These are phyloP conservation scores for Acipenser ruthenus DNA, from an alignment of 2,797 vertebrate genomes.

Conservation along the genomic window DNA sequence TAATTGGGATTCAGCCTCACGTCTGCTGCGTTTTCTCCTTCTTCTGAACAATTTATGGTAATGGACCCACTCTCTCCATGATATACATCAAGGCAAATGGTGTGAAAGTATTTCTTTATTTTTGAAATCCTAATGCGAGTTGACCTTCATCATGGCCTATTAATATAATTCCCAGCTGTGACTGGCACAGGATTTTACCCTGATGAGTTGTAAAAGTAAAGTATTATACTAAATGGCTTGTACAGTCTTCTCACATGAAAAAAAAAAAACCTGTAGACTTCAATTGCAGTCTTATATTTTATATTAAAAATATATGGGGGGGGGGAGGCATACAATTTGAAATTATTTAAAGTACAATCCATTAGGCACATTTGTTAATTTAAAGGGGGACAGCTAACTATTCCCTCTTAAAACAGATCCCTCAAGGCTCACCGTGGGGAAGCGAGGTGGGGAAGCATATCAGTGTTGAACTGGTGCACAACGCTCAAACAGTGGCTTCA, in stretches of 20 bases:
- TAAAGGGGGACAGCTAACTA: no score
- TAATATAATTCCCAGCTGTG: not conserved
- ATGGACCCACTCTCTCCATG: not conserved
- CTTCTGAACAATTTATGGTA: not conserved
- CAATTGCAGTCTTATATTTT: not conserved
- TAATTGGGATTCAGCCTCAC: slow-evolving; percentile 43
- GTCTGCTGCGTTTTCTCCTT: not conserved
- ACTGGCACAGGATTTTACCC: no score
- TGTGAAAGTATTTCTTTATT: not conserved
- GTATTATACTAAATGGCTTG: not conserved
- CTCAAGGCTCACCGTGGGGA: no score
- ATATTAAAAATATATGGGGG: no score
- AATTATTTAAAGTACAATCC: no score
- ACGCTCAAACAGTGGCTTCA: no score
- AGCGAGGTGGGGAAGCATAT: no score
- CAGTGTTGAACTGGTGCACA: no score
- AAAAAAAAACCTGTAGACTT: not conserved
- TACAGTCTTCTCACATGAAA: not conserved
- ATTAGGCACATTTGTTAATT: no score
- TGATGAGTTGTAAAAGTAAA: not conserved
- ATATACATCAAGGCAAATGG: not conserved
- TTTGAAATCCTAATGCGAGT: not conserved
- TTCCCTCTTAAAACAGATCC: no score
- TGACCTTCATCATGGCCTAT: slow-evolving; percentile 1
- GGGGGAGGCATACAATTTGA: no score